These are phyloP conservation scores for Xyrauchen texanus DNA, from an alignment of 2,113 vertebrate genomes.

Conservation along the genomic window DNA sequence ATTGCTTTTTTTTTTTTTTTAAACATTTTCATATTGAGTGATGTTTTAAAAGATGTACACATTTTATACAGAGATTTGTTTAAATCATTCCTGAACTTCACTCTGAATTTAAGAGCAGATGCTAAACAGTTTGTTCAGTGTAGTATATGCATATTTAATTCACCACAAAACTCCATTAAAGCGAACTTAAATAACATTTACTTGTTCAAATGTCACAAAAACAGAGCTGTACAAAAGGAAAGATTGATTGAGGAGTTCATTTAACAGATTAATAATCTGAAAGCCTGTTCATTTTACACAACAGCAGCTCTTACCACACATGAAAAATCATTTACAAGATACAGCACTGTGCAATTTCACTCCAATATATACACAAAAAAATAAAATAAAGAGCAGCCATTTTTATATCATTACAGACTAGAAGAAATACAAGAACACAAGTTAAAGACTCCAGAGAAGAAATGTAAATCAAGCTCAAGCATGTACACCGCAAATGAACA, in stretches of 20 bases:
- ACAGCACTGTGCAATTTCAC: slow-evolving; percentile 51
- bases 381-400: slow-evolving; percentile 61
- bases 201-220: slow-evolving; percentile 69
- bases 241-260: slow-evolving; percentile 20
- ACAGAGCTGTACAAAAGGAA: slow-evolving; percentile 62
- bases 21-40: too few species aligned
- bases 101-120: background rate
- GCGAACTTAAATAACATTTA: slow-evolving; percentile 80
- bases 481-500: slow-evolving; percentile 73
- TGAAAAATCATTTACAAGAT: slow-evolving; percentile 52
- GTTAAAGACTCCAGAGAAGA: slow-evolving; percentile 57
- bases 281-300: slow-evolving; percentile 52
- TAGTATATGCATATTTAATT: background rate
- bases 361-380: slow-evolving; percentile 50
- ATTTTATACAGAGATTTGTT: too few species aligned
- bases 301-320: slow-evolving; percentile 64
- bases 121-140: background rate
- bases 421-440: slow-evolving; percentile 56
- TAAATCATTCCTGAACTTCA: too few species aligned
- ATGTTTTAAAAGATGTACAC: too few species aligned
- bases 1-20: too few species aligned
- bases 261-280: slow-evolving; percentile 52
- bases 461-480: slow-evolving; percentile 61
- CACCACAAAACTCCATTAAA: slow-evolving; percentile 12
- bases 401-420: slow-evolving; percentile 56